phyloP scores from a whole-genome alignment of 2,113 vertebrate species.

The Onychorhynchus coronatus region DNA sequence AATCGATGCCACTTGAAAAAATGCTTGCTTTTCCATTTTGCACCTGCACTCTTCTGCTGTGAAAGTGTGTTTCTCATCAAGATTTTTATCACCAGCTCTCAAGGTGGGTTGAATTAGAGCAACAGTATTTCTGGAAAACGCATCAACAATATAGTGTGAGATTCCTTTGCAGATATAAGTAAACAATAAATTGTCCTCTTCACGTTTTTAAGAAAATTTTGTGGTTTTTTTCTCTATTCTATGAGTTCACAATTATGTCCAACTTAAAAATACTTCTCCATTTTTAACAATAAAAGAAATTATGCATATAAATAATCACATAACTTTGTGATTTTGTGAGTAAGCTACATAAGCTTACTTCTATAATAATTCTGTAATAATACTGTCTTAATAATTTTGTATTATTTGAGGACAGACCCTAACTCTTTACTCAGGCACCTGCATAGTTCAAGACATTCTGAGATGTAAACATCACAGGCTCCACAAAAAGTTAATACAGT shows the following conservation, averaged over 20 bases:
- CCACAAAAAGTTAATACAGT: not conserved
- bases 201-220: not conserved
- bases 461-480: not conserved
- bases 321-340: not conserved
- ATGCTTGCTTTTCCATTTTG: slow-evolving; percentile 33
- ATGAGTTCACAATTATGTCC: not conserved
- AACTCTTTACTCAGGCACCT: not conserved
- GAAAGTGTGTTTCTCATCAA: not conserved
- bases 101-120: not conserved
- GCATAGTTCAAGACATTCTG: not conserved
- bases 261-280: not conserved
- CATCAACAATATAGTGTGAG: not conserved
- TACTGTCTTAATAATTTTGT: not conserved
- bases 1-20: slow-evolving; percentile 22
- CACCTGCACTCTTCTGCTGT: slow-evolving; percentile 39
- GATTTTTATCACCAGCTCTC: not conserved
- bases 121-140: not conserved
- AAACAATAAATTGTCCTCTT: not conserved
- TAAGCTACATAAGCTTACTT: not conserved
- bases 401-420: not conserved
- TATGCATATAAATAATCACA: not conserved
- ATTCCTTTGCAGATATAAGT: not conserved
- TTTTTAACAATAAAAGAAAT: not conserved
- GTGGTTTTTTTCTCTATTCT: not conserved
- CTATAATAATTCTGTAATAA: not conserved